phyloP scores from a whole-genome alignment of 2,888 invertebrate genomes.

The Blomia tropicalis region DNA sequence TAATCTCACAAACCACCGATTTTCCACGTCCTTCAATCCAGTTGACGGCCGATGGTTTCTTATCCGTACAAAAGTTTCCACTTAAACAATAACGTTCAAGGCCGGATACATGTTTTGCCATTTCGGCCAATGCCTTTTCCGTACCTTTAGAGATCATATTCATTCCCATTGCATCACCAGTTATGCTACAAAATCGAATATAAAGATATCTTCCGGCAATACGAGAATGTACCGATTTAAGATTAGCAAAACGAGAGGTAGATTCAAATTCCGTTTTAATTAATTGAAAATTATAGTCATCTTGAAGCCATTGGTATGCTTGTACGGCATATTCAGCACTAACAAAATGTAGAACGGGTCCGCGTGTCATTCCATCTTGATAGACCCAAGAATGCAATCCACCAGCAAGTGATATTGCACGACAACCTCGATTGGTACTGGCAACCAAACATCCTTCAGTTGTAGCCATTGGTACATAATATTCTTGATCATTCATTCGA shows the following conservation, averaged over 20 bases:
- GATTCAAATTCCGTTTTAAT: conserved; percentile 76
- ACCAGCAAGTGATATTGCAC: conserved; percentile 48
- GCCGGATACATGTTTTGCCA: conserved; percentile 59
- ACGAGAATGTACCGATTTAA: conserved; percentile 60
- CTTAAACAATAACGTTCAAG: conserved; percentile 87
- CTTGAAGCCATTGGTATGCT: conserved; percentile 58
- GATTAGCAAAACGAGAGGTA: conserved; percentile 59
- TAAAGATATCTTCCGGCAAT: conserved; percentile 75
- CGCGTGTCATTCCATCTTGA: conserved; percentile 90
- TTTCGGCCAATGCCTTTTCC: conserved; percentile 61
- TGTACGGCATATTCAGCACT: conserved; percentile 36
- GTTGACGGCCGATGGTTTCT: conserved; percentile 91
- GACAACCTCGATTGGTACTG: conserved; percentile 87
- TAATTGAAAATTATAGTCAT: conserved; percentile 54
- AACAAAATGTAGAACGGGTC: conserved; percentile 77
- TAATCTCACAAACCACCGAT: conserved; percentile 82
- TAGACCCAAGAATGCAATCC: conserved; percentile 72
- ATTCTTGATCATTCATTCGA: conserved; percentile 56
- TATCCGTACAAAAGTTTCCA: conserved; percentile 94
- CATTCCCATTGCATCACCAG: conserved; percentile 99
- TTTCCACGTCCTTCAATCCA: conserved; percentile 97
- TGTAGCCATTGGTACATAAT: conserved; percentile 91
- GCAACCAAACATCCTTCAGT: conserved; percentile 97
- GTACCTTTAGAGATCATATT: conserved; percentile 97
- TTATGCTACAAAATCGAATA: conserved; percentile 76